phyloP scores from a whole-genome alignment of 2,888 invertebrate species.

The Vandiemenella viatica region DNA sequence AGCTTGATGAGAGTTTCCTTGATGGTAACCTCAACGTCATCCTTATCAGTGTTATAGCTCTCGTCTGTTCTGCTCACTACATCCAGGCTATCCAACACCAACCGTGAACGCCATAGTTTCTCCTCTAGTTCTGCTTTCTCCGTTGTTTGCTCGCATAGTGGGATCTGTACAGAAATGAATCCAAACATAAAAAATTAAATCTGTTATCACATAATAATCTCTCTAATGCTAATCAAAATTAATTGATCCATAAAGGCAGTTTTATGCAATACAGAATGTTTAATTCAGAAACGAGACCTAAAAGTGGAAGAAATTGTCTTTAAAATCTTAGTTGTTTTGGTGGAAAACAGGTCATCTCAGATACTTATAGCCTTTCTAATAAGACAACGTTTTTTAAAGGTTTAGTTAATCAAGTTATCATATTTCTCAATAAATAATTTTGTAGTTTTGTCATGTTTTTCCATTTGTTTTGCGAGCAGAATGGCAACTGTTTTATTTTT shows the following conservation, averaged over 20 bases:
- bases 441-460: too few species aligned
- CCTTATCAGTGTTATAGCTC: conserved; percentile 19
- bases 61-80: conserved; percentile 4
- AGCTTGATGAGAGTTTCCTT: conserved; percentile 74
- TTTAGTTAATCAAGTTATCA: too few species aligned
- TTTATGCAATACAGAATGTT: background rate
- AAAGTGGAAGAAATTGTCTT: too few species aligned
- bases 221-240: background rate
- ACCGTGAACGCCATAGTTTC: conserved; percentile 15
- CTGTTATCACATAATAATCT: background rate
- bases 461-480: too few species aligned
- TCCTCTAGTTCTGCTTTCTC: conserved; percentile 77
- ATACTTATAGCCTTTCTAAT: too few species aligned
- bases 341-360: too few species aligned
- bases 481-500: too few species aligned
- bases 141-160: conserved; percentile 58
- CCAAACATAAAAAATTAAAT: background rate
- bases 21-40: conserved; percentile 46
- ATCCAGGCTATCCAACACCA: conserved; percentile 7
- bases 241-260: background rate
- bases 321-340: too few species aligned
- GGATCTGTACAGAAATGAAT: conserved; percentile 36
- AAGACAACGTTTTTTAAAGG: too few species aligned
- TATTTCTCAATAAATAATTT: too few species aligned
- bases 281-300: too few species aligned